These are phyloP conservation scores for Cydia amplana DNA, from an alignment of 1,140 invertebrate species.

Conservation along the genomic window DNA sequence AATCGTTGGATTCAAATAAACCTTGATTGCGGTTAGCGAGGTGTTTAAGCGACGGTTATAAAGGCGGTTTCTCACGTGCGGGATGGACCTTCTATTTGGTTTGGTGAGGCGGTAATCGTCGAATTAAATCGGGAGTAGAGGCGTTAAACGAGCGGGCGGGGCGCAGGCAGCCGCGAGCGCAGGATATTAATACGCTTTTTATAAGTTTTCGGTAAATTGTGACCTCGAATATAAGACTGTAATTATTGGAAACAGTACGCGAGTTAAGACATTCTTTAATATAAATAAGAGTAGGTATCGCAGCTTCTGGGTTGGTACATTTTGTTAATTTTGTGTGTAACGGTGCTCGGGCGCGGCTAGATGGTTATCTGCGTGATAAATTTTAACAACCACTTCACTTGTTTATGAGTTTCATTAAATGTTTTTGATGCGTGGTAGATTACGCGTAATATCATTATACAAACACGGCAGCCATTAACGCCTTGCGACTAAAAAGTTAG, in stretches of 20 bases:
- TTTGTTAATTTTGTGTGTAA: constrained; percentile 15
- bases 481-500: background rate
- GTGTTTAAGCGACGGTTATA: constrained; percentile 1
- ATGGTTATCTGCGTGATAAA: constrained; percentile 26
- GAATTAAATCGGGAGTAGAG: constrained; percentile 54
- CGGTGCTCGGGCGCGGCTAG: constrained; percentile 1
- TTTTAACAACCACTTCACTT: constrained; percentile 28
- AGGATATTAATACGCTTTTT: constrained; percentile 22
- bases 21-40: background rate
- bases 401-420: constrained; percentile 32
- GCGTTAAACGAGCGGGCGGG: constrained; percentile 54
- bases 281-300: background rate
- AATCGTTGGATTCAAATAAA: constrained; percentile 12
- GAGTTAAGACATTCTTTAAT: background rate
- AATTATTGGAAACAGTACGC: background rate
- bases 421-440: constrained; percentile 24
- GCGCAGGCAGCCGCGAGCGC: constrained; percentile 15
- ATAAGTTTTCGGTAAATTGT: constrained; percentile 12
- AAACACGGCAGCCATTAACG: constrained; percentile 11
- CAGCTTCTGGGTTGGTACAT: background rate
- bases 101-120: constrained; percentile 47
- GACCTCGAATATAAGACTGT: constrained; percentile 1
- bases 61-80: constrained; percentile 2
- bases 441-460: constrained; percentile 8
- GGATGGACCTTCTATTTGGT: constrained; percentile 1